Conservation (phyloP, 2,797 vertebrate species). For the Ficedula albicollis region DNA sequence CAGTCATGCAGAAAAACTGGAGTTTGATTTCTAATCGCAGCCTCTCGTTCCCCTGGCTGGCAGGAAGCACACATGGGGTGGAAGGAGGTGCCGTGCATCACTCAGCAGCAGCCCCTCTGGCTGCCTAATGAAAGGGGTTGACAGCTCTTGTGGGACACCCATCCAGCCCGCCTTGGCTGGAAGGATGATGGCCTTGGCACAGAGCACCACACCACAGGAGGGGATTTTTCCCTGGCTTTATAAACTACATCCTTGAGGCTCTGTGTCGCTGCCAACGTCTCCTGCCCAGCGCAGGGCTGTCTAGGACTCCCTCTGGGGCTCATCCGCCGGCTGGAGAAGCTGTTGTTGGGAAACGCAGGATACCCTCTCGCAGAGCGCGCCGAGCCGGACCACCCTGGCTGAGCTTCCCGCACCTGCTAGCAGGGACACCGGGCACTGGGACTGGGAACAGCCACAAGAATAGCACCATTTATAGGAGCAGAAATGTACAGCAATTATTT, state of each 20-base stretch:
- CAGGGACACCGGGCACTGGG: not conserved
- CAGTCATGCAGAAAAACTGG: constrained; percentile 19
- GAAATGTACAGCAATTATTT: not conserved
- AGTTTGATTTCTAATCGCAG: constrained; percentile 39
- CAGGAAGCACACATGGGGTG: not conserved
- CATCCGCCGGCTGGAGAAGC: constrained; percentile 15
- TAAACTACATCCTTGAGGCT: constrained; percentile 39
- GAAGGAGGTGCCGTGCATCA: constrained; percentile 46
- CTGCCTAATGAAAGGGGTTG: constrained; percentile 68
- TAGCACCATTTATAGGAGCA: not conserved
- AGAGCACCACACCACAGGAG: not conserved
- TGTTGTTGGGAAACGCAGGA: constrained; percentile 55
- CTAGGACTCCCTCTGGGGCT: constrained; percentile 57
- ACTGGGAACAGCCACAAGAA: constrained; percentile 12
- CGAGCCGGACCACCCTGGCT: constrained; percentile 27
- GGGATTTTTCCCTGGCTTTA: constrained; percentile 25
- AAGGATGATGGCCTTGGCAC: constrained; percentile 62
- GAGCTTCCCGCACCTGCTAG: constrained; percentile 55
- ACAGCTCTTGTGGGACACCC: constrained; percentile 61
- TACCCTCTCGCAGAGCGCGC: not conserved
- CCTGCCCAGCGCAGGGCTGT: not conserved
- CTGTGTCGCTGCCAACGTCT: constrained; percentile 28
- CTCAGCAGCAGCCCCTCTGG: constrained; percentile 57
- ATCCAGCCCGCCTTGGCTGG: constrained; percentile 46
- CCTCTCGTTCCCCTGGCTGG: constrained; percentile 23